A percentile compares a stretch with the other conserved stretches of the same genome.
phyloP scores from a whole-genome alignment of 2,888 invertebrate species.

The Erannis defoliaria region DNA sequence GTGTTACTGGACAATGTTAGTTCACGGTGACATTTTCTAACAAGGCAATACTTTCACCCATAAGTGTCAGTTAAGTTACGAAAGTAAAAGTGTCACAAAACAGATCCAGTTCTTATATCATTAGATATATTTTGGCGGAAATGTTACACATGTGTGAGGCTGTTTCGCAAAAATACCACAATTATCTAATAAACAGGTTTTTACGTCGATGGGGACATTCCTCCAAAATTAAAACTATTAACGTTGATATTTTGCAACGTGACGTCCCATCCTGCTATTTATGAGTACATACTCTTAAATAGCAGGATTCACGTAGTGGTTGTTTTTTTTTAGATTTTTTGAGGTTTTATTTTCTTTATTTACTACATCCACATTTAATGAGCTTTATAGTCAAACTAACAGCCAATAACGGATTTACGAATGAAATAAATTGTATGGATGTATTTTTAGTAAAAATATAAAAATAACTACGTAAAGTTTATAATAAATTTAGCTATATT shows the following conservation, averaged over 20 bases:
- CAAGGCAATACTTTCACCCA: slow-evolving; percentile 51
- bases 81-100: slow-evolving; percentile 72
- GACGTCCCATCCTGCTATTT: slow-evolving; percentile 11
- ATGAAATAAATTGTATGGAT: too few relatives aligned
- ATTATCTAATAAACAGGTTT: slow-evolving; percentile 39
- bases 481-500: too few relatives aligned
- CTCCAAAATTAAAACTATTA: slow-evolving; percentile 11
- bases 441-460: too few relatives aligned
- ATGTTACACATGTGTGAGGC: slow-evolving; percentile 33
- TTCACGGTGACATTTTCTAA: slow-evolving; percentile 31
- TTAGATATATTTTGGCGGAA: slow-evolving; percentile 38
- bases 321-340: too few relatives aligned
- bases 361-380: too few relatives aligned
- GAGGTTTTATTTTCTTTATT: too few relatives aligned
- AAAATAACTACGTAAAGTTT: too few relatives aligned
- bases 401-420: too few relatives aligned
- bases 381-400: too few relatives aligned
- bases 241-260: slow-evolving; percentile 20
- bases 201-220: slow-evolving; percentile 26
- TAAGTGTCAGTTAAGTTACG: slow-evolving; percentile 40
- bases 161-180: slow-evolving; percentile 37
- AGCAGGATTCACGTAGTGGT: too few relatives aligned
- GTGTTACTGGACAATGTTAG: slow-evolving; percentile 13
- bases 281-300: too few relatives aligned
- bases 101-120: slow-evolving; percentile 53